These are phyloP conservation scores for Aphyosemion australe DNA, from an alignment of 2,113 vertebrate species.

Conservation along the genomic window DNA sequence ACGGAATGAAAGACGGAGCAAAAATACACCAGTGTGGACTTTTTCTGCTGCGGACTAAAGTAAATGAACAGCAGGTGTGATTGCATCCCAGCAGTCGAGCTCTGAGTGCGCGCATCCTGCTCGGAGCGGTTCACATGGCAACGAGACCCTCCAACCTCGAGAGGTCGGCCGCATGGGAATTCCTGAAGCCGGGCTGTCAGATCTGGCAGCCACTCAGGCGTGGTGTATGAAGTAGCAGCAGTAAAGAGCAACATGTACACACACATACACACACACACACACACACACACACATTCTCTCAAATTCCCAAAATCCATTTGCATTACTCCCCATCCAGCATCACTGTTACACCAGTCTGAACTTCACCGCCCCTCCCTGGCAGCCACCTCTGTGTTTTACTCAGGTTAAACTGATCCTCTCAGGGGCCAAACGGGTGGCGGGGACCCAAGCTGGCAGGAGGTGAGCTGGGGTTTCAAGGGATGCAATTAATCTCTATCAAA, in stretches of 20 bases:
- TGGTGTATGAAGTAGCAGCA: conserved; percentile 31
- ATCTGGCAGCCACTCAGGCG: conserved; percentile 67
- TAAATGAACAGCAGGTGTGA: conserved; percentile 49
- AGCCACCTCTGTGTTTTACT: conserved; percentile 40
- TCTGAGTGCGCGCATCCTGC: conserved; percentile 26
- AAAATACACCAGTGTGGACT: neutral
- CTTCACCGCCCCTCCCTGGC: conserved; percentile 36
- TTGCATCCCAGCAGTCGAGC: conserved; percentile 18
- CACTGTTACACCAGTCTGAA: conserved; percentile 46
- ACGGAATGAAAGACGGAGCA: neutral
- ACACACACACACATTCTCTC: conserved; percentile 36
- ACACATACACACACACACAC: conserved; percentile 19
- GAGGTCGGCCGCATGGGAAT: conserved; percentile 59
- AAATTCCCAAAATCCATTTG: conserved; percentile 62
- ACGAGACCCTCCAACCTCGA: conserved; percentile 63
- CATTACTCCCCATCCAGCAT: conserved; percentile 28
- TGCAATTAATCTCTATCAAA: conserved; percentile 75
- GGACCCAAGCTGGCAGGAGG: conserved; percentile 41
- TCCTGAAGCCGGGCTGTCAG: conserved; percentile 71
- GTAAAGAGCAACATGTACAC: conserved; percentile 30
- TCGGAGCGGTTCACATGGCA: conserved; percentile 74
- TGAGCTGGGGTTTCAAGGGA: conserved; percentile 45
- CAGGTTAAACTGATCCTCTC: conserved; percentile 71
- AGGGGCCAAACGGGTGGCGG: conserved; percentile 37
- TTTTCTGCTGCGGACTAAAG: conserved; percentile 6